Evolutionary conservation across 2,888 invertebrate genomes (phyloP).

Genomic region (Stenolophus ochropezus): DNA sequence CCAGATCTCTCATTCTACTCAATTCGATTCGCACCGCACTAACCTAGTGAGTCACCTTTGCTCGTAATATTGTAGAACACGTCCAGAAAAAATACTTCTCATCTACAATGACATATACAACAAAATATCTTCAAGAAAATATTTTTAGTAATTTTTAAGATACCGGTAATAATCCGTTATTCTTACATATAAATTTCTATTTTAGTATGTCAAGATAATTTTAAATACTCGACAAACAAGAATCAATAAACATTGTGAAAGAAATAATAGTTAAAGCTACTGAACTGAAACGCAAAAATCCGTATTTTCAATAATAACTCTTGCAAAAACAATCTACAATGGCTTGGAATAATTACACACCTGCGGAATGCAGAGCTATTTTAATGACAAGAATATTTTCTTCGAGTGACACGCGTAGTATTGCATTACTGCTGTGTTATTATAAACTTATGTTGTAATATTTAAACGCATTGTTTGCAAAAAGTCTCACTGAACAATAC

Average conservation of each 20-base stretch:
- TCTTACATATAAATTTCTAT: too few relatives aligned
- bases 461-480: slow-evolving; percentile 20
- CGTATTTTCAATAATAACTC: slow-evolving; percentile 17
- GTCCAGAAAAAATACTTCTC: too few relatives aligned
- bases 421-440: neutral
- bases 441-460: slow-evolving; percentile 8
- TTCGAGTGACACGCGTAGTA: neutral
- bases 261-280: neutral
- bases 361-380: slow-evolving; percentile 11
- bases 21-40: too few relatives aligned
- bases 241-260: neutral
- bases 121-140: too few relatives aligned
- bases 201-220: neutral
- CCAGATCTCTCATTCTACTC: too few relatives aligned
- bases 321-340: slow-evolving; percentile 14
- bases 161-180: too few relatives aligned
- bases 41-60: too few relatives aligned
- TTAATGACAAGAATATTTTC: slow-evolving; percentile 25
- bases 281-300: slow-evolving; percentile 21
- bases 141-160: too few relatives aligned
- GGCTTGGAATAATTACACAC: slow-evolving; percentile 2
- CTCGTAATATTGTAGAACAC: too few relatives aligned
- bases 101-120: too few relatives aligned
- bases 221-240: neutral
- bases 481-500: neutral